These are phyloP conservation scores for Ancistrus triradiatus DNA, from an alignment of 2,113 vertebrate species.

Conservation along the genomic window DNA sequence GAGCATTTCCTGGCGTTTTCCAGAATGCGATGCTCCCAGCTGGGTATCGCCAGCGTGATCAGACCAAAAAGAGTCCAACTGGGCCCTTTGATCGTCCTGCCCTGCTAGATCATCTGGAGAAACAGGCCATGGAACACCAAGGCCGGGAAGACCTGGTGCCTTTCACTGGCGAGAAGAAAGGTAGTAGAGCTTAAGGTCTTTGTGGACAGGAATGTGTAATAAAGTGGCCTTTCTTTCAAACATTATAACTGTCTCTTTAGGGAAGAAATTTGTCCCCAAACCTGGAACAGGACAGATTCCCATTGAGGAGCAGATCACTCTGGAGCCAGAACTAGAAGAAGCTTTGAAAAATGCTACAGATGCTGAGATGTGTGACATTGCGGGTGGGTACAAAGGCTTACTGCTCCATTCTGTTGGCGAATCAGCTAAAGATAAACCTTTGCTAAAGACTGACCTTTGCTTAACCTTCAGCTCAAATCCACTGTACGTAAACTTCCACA, in stretches of 20 bases:
- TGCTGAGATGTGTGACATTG: constrained; percentile 96
- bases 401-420: no score
- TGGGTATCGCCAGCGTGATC: constrained; percentile 84
- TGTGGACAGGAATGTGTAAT: background rate
- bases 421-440: no score
- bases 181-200: constrained; percentile 49
- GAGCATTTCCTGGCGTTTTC: constrained; percentile 10
- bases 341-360: constrained; percentile 87
- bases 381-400: constrained; percentile 81
- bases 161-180: constrained; percentile 90
- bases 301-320: constrained; percentile 77
- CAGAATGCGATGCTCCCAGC: constrained; percentile 91
- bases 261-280: constrained; percentile 83
- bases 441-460: no score
- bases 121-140: constrained; percentile 76
- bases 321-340: constrained; percentile 93
- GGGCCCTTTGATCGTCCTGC: constrained; percentile 81
- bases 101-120: constrained; percentile 85
- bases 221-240: background rate
- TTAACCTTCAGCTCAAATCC: no score
- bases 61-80: constrained; percentile 88
- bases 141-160: constrained; percentile 88
- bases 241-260: constrained; percentile 55
- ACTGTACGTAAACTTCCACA: no score
- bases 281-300: constrained; percentile 69